phyloP scores from a whole-genome alignment of 2,797 vertebrate species.

The Dromococcyx pavoninus region DNA sequence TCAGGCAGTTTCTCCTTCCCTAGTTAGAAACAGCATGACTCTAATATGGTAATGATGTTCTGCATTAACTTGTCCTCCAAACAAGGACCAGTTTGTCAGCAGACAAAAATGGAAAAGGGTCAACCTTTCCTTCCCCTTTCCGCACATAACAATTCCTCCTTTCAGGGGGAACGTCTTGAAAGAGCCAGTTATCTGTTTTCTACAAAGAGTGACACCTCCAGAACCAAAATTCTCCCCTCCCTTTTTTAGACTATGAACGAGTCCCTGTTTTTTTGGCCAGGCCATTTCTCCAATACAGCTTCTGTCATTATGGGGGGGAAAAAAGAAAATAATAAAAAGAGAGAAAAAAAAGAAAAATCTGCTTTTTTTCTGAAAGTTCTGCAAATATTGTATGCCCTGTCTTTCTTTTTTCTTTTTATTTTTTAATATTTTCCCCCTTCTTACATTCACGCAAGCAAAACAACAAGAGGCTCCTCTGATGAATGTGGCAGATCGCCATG shows the following conservation, averaged over 20 bases:
- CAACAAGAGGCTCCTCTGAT: slow-evolving; percentile 85
- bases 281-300: slow-evolving; percentile 21
- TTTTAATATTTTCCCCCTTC: neutral
- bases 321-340: neutral
- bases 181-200: slow-evolving; percentile 39
- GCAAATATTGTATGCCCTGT: slow-evolving; percentile 66
- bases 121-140: slow-evolving; percentile 47
- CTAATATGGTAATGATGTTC: slow-evolving; percentile 52
- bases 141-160: slow-evolving; percentile 53
- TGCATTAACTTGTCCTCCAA: slow-evolving; percentile 36
- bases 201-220: slow-evolving; percentile 39
- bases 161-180: slow-evolving; percentile 51
- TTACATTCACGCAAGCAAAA: slow-evolving; percentile 79
- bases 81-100: slow-evolving; percentile 71
- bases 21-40: slow-evolving; percentile 5
- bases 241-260: slow-evolving; percentile 54
- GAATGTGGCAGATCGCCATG: slow-evolving; percentile 84
- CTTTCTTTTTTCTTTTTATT: neutral
- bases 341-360: neutral
- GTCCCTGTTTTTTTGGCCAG: slow-evolving; percentile 1
- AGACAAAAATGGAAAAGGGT: slow-evolving; percentile 69
- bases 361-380: slow-evolving; percentile 65
- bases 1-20: neutral
- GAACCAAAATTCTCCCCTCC: slow-evolving; percentile 1
- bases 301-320: neutral